Conservation (phyloP, 2,888 invertebrate species). For the Hetaerina titia region DNA sequence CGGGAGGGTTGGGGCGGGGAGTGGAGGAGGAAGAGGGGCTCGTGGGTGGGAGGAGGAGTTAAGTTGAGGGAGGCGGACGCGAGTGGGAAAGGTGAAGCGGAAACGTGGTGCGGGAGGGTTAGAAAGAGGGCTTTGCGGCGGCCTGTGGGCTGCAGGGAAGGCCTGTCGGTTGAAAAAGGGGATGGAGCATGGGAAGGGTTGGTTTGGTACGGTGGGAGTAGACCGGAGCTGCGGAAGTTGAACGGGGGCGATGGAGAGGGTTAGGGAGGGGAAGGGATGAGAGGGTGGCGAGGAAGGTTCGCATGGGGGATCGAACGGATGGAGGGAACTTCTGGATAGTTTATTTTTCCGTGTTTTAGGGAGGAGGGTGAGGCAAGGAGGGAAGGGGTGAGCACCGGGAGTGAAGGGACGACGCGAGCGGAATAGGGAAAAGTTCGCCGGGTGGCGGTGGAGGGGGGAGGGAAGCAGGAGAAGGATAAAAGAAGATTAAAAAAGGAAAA, state of each 20-base stretch:
- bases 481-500: conserved; percentile 37
- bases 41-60: neutral
- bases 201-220: neutral
- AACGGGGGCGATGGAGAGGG: neutral
- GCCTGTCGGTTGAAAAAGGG: neutral
- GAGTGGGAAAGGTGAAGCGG: neutral
- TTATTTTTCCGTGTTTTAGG: neutral
- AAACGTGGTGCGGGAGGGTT: too few relatives aligned
- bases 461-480: neutral
- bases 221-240: neutral
- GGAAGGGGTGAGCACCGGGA: neutral
- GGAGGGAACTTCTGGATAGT: neutral
- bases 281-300: too few relatives aligned
- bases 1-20: neutral
- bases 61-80: neutral
- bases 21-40: neutral
- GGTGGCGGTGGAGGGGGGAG: neutral
- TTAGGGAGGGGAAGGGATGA: neutral
- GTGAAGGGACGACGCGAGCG: neutral
- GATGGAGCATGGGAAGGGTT: neutral
- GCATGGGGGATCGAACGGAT: too few relatives aligned
- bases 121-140: neutral
- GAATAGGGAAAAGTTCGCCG: conserved; percentile 4
- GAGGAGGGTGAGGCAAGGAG: neutral
- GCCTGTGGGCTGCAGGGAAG: neutral